Evolutionary conservation across 2,113 vertebrate genomes (phyloP).

Genomic region (Notarius lentiginosus): DNA sequence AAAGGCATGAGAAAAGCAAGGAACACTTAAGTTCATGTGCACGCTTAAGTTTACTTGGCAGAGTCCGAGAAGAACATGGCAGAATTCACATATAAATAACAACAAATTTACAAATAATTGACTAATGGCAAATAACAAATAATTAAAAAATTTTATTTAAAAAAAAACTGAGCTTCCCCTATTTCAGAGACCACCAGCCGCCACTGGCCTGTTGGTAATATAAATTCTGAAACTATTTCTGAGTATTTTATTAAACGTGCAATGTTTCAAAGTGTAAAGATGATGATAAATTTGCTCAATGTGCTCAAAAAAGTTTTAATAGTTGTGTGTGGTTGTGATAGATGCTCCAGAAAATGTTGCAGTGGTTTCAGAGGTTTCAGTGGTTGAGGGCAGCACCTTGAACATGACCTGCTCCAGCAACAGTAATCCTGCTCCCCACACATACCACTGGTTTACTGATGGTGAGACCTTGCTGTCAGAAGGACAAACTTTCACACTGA

Average conservation of each 20-base stretch:
- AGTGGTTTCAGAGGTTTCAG: constrained; percentile 30
- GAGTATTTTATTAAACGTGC: not conserved
- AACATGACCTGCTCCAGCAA: constrained; percentile 61
- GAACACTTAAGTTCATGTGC: too few relatives aligned
- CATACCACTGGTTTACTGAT: constrained; percentile 58
- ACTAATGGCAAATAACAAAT: too few relatives aligned
- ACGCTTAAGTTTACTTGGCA: too few relatives aligned
- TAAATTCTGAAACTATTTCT: not conserved
- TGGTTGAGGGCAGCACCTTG: constrained; percentile 61
- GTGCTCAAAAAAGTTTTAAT: not conserved
- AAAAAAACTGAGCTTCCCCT: too few relatives aligned
- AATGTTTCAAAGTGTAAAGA: not conserved
- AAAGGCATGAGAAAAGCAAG: too few relatives aligned
- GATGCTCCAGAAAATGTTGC: constrained; percentile 62
- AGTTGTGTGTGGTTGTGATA: constrained; percentile 26
- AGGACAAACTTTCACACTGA: constrained; percentile 33
- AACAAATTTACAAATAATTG: too few relatives aligned
- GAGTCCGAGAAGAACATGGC: too few relatives aligned
- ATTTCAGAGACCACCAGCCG: too few relatives aligned
- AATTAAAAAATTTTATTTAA: too few relatives aligned
- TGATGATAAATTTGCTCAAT: not conserved
- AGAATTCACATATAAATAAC: too few relatives aligned
- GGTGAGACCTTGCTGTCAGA: constrained; percentile 32
- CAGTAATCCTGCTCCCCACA: constrained; percentile 57
- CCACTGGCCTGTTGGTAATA: not conserved